phyloP scores from a whole-genome alignment of 1,140 invertebrate genomes.

The Anastrepha ludens region DNA sequence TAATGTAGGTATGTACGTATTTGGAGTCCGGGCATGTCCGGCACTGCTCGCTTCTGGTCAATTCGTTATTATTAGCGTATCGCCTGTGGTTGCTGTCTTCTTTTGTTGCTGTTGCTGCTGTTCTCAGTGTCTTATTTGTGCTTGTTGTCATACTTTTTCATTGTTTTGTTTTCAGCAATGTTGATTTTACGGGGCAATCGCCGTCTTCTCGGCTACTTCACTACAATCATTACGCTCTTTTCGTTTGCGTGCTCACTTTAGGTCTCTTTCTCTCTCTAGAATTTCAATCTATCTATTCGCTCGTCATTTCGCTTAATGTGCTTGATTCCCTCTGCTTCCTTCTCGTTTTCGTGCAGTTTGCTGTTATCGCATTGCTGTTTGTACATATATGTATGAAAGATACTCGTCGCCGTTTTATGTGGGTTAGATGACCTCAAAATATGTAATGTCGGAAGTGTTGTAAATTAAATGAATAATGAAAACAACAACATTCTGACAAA shows the following conservation, averaged over 20 bases:
- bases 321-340: neutral
- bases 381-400: neutral
- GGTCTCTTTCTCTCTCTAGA: neutral
- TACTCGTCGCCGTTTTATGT: neutral
- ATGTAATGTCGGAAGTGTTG: conserved; percentile 29
- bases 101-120: neutral
- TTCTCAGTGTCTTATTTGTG: neutral
- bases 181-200: neutral
- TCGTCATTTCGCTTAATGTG: neutral
- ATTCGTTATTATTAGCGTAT: conserved; percentile 33
- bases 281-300: neutral
- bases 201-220: neutral
- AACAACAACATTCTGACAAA: neutral
- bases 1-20: neutral
- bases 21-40: neutral
- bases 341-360: neutral
- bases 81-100: neutral
- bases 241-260: neutral
- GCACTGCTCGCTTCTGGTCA: conserved; percentile 19
- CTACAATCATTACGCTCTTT: neutral
- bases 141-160: neutral
- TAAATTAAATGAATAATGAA: neutral
- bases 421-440: conserved; percentile 40
- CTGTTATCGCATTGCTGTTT: neutral
- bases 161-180: neutral